Evolutionary conservation across 1,140 invertebrate species (phyloP), one percentile per base, ranked within the genome.

Genomic region (Zaprionus davidi): DNA sequence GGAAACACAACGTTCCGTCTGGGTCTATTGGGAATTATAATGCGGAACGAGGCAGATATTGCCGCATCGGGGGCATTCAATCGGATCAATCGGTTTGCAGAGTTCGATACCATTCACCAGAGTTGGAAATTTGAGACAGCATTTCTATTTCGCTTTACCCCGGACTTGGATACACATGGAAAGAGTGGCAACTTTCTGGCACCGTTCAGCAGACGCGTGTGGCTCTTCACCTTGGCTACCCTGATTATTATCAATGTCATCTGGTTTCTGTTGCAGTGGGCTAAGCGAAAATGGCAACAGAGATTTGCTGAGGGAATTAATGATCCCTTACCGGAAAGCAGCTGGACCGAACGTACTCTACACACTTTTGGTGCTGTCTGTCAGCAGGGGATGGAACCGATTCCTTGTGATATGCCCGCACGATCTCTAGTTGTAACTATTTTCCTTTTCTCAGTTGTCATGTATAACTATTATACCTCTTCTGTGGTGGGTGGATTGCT

Each of bases 381-480:
- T 34, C 91, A 92, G 55, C 91, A 92, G 38, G 90, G 88, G 5
- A 70, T 90, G 67, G 90, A 91, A 24, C 86, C 79, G 0, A 79
- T 79, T 46, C 88, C 91, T 3, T 67, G 44, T 13, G 76, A 76
- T 34, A 36, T 78, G 11, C 69, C 91, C 1, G 78, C 88, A 0
- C 90, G 91, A 0, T 82, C 80, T 12, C 36, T 92, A n/a, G 75
- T 90, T 5, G 65, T 91, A 7, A 87, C 86, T 0, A 72, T 91
- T 28, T 86, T 91, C 28, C 15, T 91, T n/a, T 92, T 91, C 56
- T 91, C 91, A 0, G 55, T 92, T 5, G 74, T 92, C 11, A 82
- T 92, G 77, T 92, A 92, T 31, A 92, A 92, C 34, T 92, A 88
- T 76, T 92, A 92, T 28, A 92, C 91, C 2, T 92, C 91, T 17